Base-by-base conservation (phyloP, 2,797 vertebrate genomes). In the Parauchenoglanis ngamensis region DNA sequence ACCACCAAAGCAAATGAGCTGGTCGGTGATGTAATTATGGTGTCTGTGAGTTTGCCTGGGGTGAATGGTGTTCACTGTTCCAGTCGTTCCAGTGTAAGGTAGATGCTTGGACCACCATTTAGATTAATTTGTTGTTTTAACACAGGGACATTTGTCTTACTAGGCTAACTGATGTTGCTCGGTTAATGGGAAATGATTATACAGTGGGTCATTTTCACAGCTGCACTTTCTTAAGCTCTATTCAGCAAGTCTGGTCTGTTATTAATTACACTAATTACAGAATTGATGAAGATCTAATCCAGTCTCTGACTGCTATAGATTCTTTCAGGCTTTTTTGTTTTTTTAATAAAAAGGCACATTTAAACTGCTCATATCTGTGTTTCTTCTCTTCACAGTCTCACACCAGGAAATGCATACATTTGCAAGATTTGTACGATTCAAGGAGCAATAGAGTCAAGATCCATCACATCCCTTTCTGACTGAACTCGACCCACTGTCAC, bases 401-500 rank as follows among this genome's bases (percentile, higher is more conserved):
- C 94, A 92, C 91, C 93, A 95, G 95, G 94, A 95, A 94, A 92
- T 91, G 92, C 92, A 92, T 89, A 94, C 91, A 93, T 92, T 94
- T 90, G 93, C 92, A 92, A 95, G 94, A 94, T 94, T 92, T 76
- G 84, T 90, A 87, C 86, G 88, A 86, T 90, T 90, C 87, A 76
- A 86, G 87, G 83, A 92, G 85, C 88, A 92, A 83, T 91, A 91
- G 87, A 89, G 68, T 49, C 78, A 80, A 88, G 79, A 88, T 59
- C 76, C 83, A 84, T 88, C 87, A 83, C 87, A 85, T 76, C 87
- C 90, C 85, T 87, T 73, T 61, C 85, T 82, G 75, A 88, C 88
- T 87, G 87, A 88, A 85, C 77, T 82, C 86, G 61, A 86, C 85
- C 79, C 85, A 86, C 79, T 76, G 63, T 76, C 81, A 86, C 79